These are phyloP conservation scores for Helleia helle DNA, from an alignment of 2,888 invertebrate species.

Conservation along the genomic window DNA sequence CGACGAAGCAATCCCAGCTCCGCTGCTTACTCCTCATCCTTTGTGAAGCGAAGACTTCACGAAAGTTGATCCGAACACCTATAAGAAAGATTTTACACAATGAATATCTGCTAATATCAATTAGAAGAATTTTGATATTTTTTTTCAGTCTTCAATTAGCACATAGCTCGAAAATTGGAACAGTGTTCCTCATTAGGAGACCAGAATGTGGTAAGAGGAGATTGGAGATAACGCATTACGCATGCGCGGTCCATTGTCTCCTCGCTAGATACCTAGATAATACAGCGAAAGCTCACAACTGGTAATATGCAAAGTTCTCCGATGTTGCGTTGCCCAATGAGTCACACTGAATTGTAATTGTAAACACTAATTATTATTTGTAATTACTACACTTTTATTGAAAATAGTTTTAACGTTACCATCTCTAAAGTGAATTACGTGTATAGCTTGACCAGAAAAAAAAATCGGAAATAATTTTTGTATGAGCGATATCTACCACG, in stretches of 20 bases:
- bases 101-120: conserved; percentile 43
- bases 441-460: too few species aligned
- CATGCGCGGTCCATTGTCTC: conserved; percentile 67
- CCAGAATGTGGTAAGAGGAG: conserved; percentile 61
- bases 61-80: conserved; percentile 31
- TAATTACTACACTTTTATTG: neutral
- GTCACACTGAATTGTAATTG: conserved; percentile 21
- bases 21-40: conserved; percentile 69
- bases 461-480: too few species aligned
- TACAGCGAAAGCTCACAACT: conserved; percentile 45
- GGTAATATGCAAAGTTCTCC: conserved; percentile 42
- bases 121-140: conserved; percentile 41
- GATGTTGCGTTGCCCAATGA: conserved; percentile 35
- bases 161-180: conserved; percentile 49
- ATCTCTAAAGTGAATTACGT: too few species aligned
- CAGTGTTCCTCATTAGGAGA: conserved; percentile 63
- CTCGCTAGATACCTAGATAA: conserved; percentile 49
- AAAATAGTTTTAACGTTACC: too few species aligned
- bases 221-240: conserved; percentile 69
- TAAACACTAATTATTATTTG: conserved; percentile 1
- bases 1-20: conserved; percentile 53
- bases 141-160: conserved; percentile 47
- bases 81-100: conserved; percentile 42
- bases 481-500: too few species aligned
- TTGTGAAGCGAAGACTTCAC: conserved; percentile 42